Conservation (phyloP, 2,888 invertebrate genomes). For the Dusona sp. region DNA sequence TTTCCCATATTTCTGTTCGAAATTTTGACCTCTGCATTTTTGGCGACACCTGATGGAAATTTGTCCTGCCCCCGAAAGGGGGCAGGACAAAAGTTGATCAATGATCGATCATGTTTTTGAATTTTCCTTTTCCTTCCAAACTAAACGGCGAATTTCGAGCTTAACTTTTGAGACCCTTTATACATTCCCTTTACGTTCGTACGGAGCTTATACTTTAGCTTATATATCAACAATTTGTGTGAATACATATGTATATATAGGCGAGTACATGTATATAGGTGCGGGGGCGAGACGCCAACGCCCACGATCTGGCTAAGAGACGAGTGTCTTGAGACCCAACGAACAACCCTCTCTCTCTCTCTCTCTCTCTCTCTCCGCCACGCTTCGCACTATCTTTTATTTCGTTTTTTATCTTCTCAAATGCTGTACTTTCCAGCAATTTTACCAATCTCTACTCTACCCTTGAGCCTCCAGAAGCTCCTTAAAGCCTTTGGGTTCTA, state of each 20-base stretch:
- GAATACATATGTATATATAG: constrained; percentile 4
- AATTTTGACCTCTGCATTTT: no score
- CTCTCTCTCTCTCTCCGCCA: constrained; percentile 5
- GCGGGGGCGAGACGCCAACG: constrained; percentile 71
- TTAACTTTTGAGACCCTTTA: neutral
- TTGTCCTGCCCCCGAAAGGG: no score
- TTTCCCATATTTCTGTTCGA: no score
- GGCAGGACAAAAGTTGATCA: no score
- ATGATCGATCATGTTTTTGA: neutral
- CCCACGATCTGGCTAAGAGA: constrained; percentile 59
- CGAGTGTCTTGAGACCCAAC: constrained; percentile 45
- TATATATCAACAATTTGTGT: neutral
- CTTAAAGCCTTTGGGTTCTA: neutral
- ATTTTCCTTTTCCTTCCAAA: neutral
- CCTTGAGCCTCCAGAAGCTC: neutral
- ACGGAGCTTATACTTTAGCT: neutral
- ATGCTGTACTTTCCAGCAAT: constrained; percentile 47
- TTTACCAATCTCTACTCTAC: constrained; percentile 16
- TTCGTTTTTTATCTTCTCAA: constrained; percentile 47
- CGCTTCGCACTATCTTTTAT: constrained; percentile 12
- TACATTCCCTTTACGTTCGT: neutral
- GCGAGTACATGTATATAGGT: constrained; percentile 26
- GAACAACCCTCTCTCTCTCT: constrained; percentile 40
- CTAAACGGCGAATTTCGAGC: neutral
- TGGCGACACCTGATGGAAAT: no score